These are phyloP conservation scores for Drosophila tropicalis DNA, from an alignment of 1,140 invertebrate genomes.

Conservation along the genomic window DNA sequence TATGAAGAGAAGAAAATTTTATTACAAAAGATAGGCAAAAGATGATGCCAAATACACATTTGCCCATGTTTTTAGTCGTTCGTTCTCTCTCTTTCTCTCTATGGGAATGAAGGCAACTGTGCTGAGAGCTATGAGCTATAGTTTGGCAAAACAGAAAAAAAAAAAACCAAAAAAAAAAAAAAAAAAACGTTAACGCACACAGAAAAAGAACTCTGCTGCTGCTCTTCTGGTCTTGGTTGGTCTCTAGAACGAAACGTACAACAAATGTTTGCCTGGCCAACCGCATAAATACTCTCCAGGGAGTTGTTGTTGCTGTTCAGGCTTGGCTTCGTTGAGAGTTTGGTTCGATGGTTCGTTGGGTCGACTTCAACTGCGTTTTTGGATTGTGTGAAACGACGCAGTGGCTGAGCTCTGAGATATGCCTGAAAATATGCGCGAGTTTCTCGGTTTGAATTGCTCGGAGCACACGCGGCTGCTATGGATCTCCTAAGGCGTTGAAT, in stretches of 20 bases:
- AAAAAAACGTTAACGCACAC: constrained; percentile 56
- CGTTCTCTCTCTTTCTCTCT: constrained; percentile 6
- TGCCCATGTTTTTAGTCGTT: constrained; percentile 27
- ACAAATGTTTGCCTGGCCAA: constrained; percentile 63
- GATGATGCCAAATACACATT: constrained; percentile 68
- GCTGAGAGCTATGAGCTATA: constrained; percentile 38
- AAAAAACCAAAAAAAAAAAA: background rate
- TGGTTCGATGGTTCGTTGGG: constrained; percentile 33
- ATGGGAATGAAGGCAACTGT: constrained; percentile 72
- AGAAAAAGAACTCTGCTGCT: constrained; percentile 18
- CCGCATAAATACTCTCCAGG: constrained; percentile 76
- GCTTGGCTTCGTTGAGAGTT: background rate
- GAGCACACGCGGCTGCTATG: background rate
- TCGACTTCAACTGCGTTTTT: constrained; percentile 14
- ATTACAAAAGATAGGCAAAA: constrained; percentile 77
- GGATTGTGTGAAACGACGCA: constrained; percentile 42
- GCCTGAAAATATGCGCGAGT: constrained; percentile 16
- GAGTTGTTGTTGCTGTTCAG: constrained; percentile 52
- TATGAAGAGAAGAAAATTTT: constrained; percentile 50
- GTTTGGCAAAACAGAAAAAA: constrained; percentile 34
- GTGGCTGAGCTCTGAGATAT: constrained; percentile 20
- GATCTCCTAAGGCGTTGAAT: constrained; percentile 19
- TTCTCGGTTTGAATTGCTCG: constrained; percentile 16
- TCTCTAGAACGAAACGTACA: background rate
- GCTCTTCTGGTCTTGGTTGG: background rate